phyloP scores from a whole-genome alignment of 2,113 vertebrate species.

The Leptobrachium ailaonicum region DNA sequence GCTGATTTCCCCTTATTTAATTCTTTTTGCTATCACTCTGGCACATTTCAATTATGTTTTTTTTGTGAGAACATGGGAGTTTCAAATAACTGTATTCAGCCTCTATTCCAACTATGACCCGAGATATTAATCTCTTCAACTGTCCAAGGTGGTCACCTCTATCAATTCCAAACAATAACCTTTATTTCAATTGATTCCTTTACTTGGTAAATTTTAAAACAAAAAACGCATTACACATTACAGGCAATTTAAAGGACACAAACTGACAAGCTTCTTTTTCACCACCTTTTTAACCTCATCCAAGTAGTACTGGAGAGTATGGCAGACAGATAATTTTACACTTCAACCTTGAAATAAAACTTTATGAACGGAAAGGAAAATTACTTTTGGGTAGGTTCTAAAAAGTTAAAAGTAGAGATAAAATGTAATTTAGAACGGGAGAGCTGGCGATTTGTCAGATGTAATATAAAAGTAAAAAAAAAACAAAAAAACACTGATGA shows the following conservation, averaged over 20 bases:
- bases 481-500: background rate
- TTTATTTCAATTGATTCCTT: too few relatives aligned
- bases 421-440: constrained; percentile 2
- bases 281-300: background rate
- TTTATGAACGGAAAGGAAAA: background rate
- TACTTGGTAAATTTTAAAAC: background rate
- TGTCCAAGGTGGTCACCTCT: too few relatives aligned
- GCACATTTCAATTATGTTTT: too few relatives aligned
- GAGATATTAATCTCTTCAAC: too few relatives aligned
- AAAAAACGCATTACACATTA: background rate
- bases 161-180: too few relatives aligned
- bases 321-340: background rate
- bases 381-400: constrained; percentile 1
- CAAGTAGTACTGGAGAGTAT: background rate
- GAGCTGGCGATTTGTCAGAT: background rate
- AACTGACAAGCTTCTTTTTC: background rate
- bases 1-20: too few relatives aligned
- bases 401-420: constrained; percentile 3
- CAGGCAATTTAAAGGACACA: background rate
- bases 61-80: too few relatives aligned
- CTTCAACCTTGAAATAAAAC: background rate
- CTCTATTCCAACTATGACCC: too few relatives aligned
- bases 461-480: background rate
- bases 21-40: too few relatives aligned
- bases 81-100: too few relatives aligned